phyloP scores from a whole-genome alignment of 2,797 vertebrate genomes.

The Gallinago nigripennis region DNA sequence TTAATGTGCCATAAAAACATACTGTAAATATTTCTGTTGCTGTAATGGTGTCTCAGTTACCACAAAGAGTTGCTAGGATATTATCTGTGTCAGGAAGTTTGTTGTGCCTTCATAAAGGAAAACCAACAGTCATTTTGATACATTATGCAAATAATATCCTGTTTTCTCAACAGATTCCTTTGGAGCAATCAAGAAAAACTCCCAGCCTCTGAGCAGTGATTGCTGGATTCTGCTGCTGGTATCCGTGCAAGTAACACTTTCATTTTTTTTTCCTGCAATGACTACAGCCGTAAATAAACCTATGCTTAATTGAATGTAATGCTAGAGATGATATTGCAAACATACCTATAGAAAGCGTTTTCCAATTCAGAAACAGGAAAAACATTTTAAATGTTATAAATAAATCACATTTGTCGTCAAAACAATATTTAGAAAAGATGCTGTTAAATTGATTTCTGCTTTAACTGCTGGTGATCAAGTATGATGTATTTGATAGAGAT shows the following conservation, averaged over 20 bases:
- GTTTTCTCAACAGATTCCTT: slow-evolving; percentile 41
- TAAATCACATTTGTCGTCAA: background rate
- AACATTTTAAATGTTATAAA: background rate
- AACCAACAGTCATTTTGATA: slow-evolving; percentile 33
- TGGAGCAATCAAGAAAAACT: background rate
- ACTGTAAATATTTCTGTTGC: slow-evolving; percentile 63
- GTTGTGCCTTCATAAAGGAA: slow-evolving; percentile 45
- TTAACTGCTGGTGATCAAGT: background rate
- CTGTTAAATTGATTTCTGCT: background rate
- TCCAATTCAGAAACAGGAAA: background rate
- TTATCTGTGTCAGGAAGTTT: slow-evolving; percentile 65
- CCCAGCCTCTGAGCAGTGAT: background rate
- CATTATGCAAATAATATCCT: slow-evolving; percentile 20
- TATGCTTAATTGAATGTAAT: background rate
- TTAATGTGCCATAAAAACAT: slow-evolving; percentile 44
- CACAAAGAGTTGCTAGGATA: slow-evolving; percentile 69
- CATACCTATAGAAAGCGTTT: background rate
- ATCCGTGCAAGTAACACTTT: background rate
- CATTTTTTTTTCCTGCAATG: background rate
- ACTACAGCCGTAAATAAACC: background rate
- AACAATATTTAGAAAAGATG: background rate
- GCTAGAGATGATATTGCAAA: background rate
- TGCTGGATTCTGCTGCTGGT: background rate
- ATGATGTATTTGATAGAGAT: background rate
- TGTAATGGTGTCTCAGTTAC: slow-evolving; percentile 37